Evolutionary conservation across 2,888 invertebrate genomes (phyloP).

Genomic region (Heliconius sara): DNA sequence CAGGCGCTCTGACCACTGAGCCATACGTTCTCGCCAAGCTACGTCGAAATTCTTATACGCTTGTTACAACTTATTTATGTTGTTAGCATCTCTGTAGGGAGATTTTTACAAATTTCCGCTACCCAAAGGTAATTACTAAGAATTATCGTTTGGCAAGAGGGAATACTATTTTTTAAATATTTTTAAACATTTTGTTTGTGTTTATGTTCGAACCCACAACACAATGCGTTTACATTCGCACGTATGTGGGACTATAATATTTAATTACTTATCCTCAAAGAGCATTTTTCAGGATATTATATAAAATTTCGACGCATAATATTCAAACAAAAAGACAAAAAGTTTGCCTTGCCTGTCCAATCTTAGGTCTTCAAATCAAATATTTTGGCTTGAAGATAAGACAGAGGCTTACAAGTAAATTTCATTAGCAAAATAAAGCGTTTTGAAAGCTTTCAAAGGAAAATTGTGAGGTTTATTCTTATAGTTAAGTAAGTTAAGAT

Average conservation of each 20-base stretch:
- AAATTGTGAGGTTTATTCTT: conserved; percentile 8
- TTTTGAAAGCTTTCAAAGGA: conserved; percentile 30
- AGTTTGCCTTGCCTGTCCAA: conserved; percentile 25
- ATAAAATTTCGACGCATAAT: conserved; percentile 28
- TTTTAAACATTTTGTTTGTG: too few species aligned
- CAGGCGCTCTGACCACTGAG: too few species aligned
- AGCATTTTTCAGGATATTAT: conserved; percentile 8
- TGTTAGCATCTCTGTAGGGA: too few species aligned
- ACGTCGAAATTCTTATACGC: too few species aligned
- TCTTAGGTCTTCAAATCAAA: conserved; percentile 31
- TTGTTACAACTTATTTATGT: too few species aligned
- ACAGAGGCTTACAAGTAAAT: conserved; percentile 29
- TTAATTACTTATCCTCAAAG: conserved; percentile 8
- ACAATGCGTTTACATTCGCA: too few species aligned
- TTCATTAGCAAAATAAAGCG: conserved; percentile 33
- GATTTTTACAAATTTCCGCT: too few species aligned
- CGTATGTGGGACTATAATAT: not conserved
- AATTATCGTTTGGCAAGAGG: too few species aligned
- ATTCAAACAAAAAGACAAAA: conserved; percentile 13
- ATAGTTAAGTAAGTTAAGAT: not conserved
- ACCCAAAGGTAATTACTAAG: too few species aligned
- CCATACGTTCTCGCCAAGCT: too few species aligned
- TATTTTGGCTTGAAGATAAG: conserved; percentile 29
- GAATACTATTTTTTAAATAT: too few species aligned
- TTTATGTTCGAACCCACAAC: too few species aligned